Base-by-base conservation (phyloP, 2,888 invertebrate genomes). In the Ophioninae sp. region DNA sequence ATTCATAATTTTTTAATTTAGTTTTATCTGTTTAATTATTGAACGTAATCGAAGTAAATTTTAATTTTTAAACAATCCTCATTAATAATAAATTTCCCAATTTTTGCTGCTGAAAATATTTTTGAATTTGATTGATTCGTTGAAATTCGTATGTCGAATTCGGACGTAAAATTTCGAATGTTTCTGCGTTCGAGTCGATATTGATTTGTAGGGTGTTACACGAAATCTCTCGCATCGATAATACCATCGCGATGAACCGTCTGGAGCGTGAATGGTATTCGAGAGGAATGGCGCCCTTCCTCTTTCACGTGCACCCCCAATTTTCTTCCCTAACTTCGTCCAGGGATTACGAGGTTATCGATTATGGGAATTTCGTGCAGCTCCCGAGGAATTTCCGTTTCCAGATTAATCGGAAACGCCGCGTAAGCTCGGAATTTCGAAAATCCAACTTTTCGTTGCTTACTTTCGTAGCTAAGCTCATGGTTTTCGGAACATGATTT, bases 331-430 rank as follows among this genome's bases (percentile, higher is more conserved):
- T 13, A 5, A 51, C 51, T 51, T 51, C 51, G 17, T 6, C 13
- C 17, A 51, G 17, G 23, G 68, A 23, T n/a, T n/a, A 56, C 56
- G 23, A 56, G n/a, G 58, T 44, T 51, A 68, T n/a, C 65, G 39
- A 65, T 51, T 51, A 51, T 51, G 68, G 51, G 68, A 68, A 51
- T 68, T 68, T 44, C 44, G 68, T 51, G 51, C 17, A 68, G 44
- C 51, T 22, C 51, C 23, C 51, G 68, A 51, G 23, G 68, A 68
- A 51, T 68, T 68, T 68, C 68, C 23, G 23, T 17, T 22, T 68
- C 44, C 23, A 51, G 67, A 44, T 72, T 30, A 30, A 30, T 30
- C 30, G 39, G 17, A 6, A 6, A 13, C 17, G 13, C 51, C 17
- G 13, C 51, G 51, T 51, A 10, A 13, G 13, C 51, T 51, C 2